Evolutionary conservation across 1,140 invertebrate genomes (phyloP), one percentile per base, ranked within the genome.

Genomic region (Penaeus vannamei): DNA sequence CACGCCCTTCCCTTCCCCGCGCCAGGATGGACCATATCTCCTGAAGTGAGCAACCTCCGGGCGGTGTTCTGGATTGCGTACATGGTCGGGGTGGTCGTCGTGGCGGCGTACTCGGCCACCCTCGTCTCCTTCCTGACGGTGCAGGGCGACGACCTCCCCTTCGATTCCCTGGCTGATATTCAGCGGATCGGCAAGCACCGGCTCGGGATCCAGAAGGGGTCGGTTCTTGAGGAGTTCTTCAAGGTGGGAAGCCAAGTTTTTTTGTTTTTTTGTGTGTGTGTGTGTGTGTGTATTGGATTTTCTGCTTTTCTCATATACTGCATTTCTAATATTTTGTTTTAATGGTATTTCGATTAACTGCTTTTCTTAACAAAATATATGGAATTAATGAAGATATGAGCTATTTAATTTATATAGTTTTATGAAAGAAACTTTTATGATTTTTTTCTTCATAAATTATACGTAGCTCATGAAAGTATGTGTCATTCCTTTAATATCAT

Each of bases 111-210:
- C 86, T 90, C 91, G 10, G 91, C 91, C 80, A 91, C 89, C 3
- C 91, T 91, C 22, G 89, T 91, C 10, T 90, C 91, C 23, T 91
- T 91, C 89, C 82, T 91, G n/a, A 86, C 91, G 23, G 91, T 91
- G 19, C 36, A 46, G 26, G 62, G 46, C 14, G 53, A 85, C 23
- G 29, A 64, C 19, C 80, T 91, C 20, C 91, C 85, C 12, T 91
- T 91, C 62, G 89, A 91, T 22, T 86, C 89, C n/a, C 76, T 91
- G 84, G 79, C 72, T 3, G 85, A 88, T 29, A 85, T 91, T 23
- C 81, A 82, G 23, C 42, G 42, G 10, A 62, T 88, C 10, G 46
- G 84, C 36, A 87, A 85, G n/a, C 81, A 90, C 59, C 85, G 89
- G 46, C 80, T 91, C 22, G 91, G 91, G 1, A 89, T 91, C 69